Evolutionary conservation across 2,113 vertebrate species (phyloP).

Genomic region (Cricetomys ansorgei): DNA sequence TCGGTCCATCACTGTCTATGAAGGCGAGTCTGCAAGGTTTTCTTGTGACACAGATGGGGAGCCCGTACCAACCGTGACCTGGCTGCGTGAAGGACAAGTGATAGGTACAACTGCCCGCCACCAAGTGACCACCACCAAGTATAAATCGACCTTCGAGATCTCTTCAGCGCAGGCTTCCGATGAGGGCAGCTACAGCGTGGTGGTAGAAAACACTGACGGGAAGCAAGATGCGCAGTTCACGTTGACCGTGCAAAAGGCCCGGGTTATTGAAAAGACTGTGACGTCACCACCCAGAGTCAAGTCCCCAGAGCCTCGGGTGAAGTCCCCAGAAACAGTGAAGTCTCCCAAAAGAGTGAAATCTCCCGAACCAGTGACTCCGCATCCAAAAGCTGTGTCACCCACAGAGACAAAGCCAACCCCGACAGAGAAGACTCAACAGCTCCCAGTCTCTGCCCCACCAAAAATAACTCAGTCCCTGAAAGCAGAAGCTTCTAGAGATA

Average conservation of each 20-base stretch:
- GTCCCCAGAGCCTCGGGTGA: conserved; percentile 89
- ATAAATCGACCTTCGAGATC: conserved; percentile 95
- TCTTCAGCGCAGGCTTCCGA: conserved; percentile 92
- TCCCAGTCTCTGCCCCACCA: conserved; percentile 86
- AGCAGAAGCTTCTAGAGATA: conserved; percentile 90
- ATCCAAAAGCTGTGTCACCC: conserved; percentile 90
- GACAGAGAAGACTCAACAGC: conserved; percentile 86
- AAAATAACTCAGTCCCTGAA: conserved; percentile 92
- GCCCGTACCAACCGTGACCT: conserved; percentile 93
- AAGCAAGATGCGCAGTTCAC: conserved; percentile 95
- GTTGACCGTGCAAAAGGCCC: conserved; percentile 91
- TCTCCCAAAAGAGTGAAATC: conserved; percentile 93
- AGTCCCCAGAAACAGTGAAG: conserved; percentile 91
- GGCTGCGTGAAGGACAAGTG: conserved; percentile 88
- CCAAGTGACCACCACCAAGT: conserved; percentile 90
- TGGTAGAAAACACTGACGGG: conserved; percentile 94
- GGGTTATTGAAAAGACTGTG: conserved; percentile 88
- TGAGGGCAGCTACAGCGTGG: conserved; percentile 94
- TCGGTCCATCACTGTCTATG: conserved; percentile 92
- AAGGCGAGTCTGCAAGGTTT: conserved; percentile 94
- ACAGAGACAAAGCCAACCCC: conserved; percentile 86
- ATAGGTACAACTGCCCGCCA: conserved; percentile 90
- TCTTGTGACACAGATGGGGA: conserved; percentile 95
- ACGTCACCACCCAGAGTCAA: conserved; percentile 90
- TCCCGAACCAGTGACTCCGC: conserved; percentile 88